phyloP scores from a whole-genome alignment of 2,888 invertebrate genomes.

The Hypsopygia costalis region DNA sequence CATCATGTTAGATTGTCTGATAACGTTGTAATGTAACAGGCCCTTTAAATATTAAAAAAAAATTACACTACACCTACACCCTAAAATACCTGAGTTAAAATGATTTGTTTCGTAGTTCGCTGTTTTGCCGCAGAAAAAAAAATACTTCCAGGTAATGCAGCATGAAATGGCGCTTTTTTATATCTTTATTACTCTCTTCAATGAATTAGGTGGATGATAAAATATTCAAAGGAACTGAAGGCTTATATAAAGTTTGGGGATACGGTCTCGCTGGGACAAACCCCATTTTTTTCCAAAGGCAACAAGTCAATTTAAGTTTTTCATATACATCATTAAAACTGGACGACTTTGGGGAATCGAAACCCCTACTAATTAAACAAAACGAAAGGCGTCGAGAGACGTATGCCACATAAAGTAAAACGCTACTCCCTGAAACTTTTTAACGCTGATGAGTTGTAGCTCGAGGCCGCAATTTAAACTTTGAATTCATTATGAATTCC shows the following conservation, averaged over 20 bases:
- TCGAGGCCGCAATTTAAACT: constrained; percentile 61
- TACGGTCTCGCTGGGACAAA: constrained; percentile 1
- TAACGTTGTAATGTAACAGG: too few relatives aligned
- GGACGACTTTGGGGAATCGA: constrained; percentile 35
- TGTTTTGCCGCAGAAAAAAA: too few relatives aligned
- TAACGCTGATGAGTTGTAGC: constrained; percentile 66
- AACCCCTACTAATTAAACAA: constrained; percentile 51
- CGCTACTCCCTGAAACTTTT: constrained; percentile 50
- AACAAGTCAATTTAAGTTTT: constrained; percentile 27
- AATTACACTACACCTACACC: too few relatives aligned
- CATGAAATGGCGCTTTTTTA: too few relatives aligned
- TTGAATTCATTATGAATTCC: constrained; percentile 62
- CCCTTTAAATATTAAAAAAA: too few relatives aligned
- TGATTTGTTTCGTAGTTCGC: too few relatives aligned
- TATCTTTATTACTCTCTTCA: neutral
- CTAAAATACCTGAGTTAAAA: too few relatives aligned
- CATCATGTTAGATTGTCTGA: too few relatives aligned
- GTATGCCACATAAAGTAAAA: constrained; percentile 40
- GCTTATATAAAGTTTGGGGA: constrained; percentile 5
- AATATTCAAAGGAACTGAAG: constrained; percentile 3
- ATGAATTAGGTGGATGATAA: constrained; percentile 2
- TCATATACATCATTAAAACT: constrained; percentile 39
- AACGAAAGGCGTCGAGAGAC: constrained; percentile 43
- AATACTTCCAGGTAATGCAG: too few relatives aligned
- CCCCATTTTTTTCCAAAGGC: constrained; percentile 13